These are phyloP conservation scores for Epinephelus cyanopodus DNA, from an alignment of 2,113 vertebrate genomes.

Conservation along the genomic window DNA sequence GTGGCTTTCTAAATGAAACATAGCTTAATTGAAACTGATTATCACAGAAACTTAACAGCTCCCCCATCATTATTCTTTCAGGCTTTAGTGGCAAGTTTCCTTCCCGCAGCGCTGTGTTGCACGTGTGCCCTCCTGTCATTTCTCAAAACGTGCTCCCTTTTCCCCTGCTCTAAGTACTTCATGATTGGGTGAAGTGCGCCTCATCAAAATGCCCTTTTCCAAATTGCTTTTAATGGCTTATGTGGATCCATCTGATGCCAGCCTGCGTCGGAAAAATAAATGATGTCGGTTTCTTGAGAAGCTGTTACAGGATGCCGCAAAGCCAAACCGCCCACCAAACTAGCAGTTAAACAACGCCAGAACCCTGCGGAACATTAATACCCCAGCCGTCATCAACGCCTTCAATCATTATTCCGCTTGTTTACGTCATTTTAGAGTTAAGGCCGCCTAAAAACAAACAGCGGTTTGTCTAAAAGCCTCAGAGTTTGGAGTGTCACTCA, in stretches of 20 bases:
- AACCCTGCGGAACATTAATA: conserved; percentile 65
- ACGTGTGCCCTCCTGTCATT: conserved; percentile 48
- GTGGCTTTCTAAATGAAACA: conserved; percentile 50
- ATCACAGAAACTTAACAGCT: conserved; percentile 51
- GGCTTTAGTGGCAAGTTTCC: conserved; percentile 27
- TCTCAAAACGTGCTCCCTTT: conserved; percentile 9
- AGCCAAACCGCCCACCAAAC: conserved; percentile 71
- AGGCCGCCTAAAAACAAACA: conserved; percentile 70
- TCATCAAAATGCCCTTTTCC: conserved; percentile 70
- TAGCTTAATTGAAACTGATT: conserved; percentile 57
- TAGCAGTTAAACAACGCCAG: conserved; percentile 68
- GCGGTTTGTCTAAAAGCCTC: conserved; percentile 50
- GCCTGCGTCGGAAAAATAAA: conserved; percentile 74
- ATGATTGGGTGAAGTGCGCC: conserved; percentile 58
- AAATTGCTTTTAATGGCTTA: conserved; percentile 75
- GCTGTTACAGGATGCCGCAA: conserved; percentile 75
- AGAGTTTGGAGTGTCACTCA: conserved; percentile 19
- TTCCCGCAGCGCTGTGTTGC: conserved; percentile 19
- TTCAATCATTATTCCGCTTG: conserved; percentile 66
- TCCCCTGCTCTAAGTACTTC: conserved; percentile 37
- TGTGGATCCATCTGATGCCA: conserved; percentile 66
- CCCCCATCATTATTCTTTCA: conserved; percentile 18
- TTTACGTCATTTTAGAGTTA: conserved; percentile 67
- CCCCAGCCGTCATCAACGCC: conserved; percentile 63
- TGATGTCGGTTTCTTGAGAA: conserved; percentile 67